A percentile compares a stretch with the other conserved stretches of the same genome.
Evolutionary conservation across 92 coral and sea anemone species (phyloP).

Genomic region (Diadumene lineata): DNA sequence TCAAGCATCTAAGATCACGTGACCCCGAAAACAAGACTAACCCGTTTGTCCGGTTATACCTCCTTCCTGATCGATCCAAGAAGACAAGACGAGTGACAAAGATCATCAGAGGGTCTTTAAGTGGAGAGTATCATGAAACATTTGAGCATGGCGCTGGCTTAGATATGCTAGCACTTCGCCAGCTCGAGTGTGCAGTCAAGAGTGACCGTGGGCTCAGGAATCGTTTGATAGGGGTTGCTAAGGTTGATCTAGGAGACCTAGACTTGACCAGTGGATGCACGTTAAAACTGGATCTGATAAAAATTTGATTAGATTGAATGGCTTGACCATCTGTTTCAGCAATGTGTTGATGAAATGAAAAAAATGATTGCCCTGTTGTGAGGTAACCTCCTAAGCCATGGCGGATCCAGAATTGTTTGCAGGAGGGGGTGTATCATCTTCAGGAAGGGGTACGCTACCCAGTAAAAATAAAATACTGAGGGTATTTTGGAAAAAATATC

Average conservation of each 20-base stretch:
- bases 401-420: no score
- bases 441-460: no score
- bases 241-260: constrained; percentile 64
- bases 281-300: constrained; percentile 56
- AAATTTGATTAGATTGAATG: no score
- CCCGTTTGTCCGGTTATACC: constrained; percentile 92
- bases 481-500: no score
- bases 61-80: constrained; percentile 95
- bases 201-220: constrained; percentile 79
- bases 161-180: constrained; percentile 65
- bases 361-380: no score
- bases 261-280: constrained; percentile 64
- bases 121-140: constrained; percentile 76
- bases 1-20: constrained; percentile 63
- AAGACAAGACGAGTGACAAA: constrained; percentile 82
- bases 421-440: no score
- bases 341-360: no score
- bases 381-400: no score
- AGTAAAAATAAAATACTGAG: no score
- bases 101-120: constrained; percentile 57
- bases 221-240: constrained; percentile 73
- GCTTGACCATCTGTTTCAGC: no score
- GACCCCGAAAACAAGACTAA: constrained; percentile 81
- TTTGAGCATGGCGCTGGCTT: constrained; percentile 82
- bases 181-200: constrained; percentile 90